Conservation (phyloP, 2,888 invertebrate species). For the Neoascia interrupta region DNA sequence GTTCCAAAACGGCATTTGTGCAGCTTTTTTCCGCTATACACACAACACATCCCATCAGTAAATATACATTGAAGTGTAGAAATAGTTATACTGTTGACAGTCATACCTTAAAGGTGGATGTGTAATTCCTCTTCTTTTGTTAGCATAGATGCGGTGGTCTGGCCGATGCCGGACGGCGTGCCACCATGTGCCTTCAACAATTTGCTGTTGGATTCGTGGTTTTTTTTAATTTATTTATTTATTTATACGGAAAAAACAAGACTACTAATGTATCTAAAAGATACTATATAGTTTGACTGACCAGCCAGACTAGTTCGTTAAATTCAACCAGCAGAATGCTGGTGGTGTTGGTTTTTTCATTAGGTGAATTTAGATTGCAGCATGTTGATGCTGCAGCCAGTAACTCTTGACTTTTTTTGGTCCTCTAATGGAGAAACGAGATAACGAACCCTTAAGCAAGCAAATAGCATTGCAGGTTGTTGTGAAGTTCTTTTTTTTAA, state of each 20-base stretch:
- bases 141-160: background rate
- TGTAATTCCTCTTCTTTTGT: conserved; percentile 36
- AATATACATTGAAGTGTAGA: conserved; percentile 28
- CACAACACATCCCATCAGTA: no score
- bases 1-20: conserved; percentile 76
- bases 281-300: conserved; percentile 57
- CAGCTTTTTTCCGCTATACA: conserved; percentile 76
- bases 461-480: conserved; percentile 16
- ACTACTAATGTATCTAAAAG: conserved; percentile 44
- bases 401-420: conserved; percentile 4
- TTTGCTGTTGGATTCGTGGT: conserved; percentile 6
- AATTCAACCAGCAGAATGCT: conserved; percentile 75
- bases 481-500: no score
- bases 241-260: conserved; percentile 18
- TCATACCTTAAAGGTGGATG: conserved; percentile 70
- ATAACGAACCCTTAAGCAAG: conserved; percentile 47
- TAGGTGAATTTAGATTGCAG: conserved; percentile 13
- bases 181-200: conserved; percentile 17
- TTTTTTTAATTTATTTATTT: conserved; percentile 51
- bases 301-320: conserved; percentile 78
- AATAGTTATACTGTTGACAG: conserved; percentile 64
- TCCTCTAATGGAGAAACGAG: conserved; percentile 58
- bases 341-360: conserved; percentile 11
- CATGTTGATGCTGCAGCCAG: conserved; percentile 11
- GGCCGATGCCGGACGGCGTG: background rate